A percentile compares a stretch with the other conserved stretches of the same genome.
Evolutionary conservation across 2,797 vertebrate species (phyloP).

Genomic region (Clarias pachynema): DNA sequence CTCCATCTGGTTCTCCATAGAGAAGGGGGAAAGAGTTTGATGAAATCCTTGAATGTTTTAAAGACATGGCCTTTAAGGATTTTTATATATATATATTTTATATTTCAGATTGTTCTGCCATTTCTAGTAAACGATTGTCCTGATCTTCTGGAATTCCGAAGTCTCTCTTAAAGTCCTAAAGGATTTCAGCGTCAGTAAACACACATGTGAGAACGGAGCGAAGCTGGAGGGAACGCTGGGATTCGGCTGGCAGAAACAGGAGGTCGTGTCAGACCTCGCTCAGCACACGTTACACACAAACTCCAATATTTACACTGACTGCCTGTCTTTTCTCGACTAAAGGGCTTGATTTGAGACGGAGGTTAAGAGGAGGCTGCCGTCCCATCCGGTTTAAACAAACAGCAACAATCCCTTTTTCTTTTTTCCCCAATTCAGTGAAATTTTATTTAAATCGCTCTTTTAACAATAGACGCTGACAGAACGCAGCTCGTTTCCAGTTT

Average conservation of each 20-base stretch:
- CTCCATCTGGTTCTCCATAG: slow-evolving; percentile 61
- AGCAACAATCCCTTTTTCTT: background rate
- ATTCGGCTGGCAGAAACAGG: background rate
- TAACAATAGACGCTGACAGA: background rate
- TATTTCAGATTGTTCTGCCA: slow-evolving; percentile 58
- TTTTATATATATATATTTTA: slow-evolving; percentile 34
- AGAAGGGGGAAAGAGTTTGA: slow-evolving; percentile 59
- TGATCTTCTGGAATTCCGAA: slow-evolving; percentile 17
- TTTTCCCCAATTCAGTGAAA: background rate
- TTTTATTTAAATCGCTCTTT: background rate
- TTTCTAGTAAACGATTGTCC: slow-evolving; percentile 47
- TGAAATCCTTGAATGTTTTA: slow-evolving; percentile 58
- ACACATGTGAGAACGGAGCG: background rate
- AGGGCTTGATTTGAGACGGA: background rate
- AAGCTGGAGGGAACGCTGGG: background rate
- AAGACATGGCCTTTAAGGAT: slow-evolving; percentile 47
- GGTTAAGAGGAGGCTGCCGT: background rate
- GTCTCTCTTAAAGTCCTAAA: slow-evolving; percentile 9
- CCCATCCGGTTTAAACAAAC: background rate
- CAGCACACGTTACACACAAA: background rate
- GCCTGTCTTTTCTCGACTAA: background rate
- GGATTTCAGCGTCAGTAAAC: background rate
- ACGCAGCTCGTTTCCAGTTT: background rate
- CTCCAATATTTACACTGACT: background rate
- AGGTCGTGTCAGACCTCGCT: background rate